These are phyloP conservation scores for Archips crataeganus DNA, from an alignment of 2,888 invertebrate species.

Conservation along the genomic window DNA sequence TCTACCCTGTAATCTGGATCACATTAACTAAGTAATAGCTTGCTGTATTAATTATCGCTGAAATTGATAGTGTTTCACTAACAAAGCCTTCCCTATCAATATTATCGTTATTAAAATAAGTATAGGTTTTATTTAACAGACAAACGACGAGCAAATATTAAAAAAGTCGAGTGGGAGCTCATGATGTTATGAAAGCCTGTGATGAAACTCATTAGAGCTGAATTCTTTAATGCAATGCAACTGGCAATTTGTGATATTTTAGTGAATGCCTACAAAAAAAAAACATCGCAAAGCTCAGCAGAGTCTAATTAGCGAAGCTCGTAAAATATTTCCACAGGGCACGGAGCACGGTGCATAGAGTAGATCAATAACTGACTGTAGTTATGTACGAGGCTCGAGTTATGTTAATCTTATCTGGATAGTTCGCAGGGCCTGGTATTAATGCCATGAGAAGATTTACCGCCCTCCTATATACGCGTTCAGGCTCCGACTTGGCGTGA, in stretches of 20 bases:
- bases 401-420: slow-evolving; percentile 53
- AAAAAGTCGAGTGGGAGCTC: too few species aligned
- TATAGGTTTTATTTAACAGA: neutral
- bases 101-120: slow-evolving; percentile 20
- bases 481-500: slow-evolving; percentile 59
- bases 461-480: slow-evolving; percentile 57
- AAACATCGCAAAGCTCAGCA: neutral
- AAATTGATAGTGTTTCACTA: slow-evolving; percentile 10
- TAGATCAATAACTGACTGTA: slow-evolving; percentile 23
- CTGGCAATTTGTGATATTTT: neutral
- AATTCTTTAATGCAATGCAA: neutral
- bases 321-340: neutral
- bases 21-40: slow-evolving; percentile 17
- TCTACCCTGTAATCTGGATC: slow-evolving; percentile 18
- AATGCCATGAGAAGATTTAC: slow-evolving; percentile 62
- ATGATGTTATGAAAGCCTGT: neutral
- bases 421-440: slow-evolving; percentile 55
- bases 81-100: slow-evolving; percentile 2
- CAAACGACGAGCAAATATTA: neutral
- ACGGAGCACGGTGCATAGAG: neutral
- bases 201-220: neutral
- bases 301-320: slow-evolving; percentile 5
- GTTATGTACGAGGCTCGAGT: slow-evolving; percentile 44
- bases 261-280: neutral
- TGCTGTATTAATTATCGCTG: slow-evolving; percentile 28